phyloP scores from a whole-genome alignment of 2,888 invertebrate species.

The Ctena decussata region DNA sequence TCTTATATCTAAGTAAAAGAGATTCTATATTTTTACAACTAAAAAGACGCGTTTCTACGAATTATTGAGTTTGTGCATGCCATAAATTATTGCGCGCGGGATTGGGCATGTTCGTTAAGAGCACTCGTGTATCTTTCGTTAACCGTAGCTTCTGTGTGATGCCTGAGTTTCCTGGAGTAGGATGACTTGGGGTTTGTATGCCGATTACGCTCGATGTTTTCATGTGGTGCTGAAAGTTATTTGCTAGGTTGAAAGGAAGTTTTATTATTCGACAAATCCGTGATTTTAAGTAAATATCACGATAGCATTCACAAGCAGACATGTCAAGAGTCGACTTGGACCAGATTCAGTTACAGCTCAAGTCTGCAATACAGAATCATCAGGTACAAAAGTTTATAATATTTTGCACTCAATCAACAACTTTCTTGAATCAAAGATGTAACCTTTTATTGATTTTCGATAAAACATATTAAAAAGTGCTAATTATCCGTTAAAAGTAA shows the following conservation, averaged over 20 bases:
- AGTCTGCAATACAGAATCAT: constrained; percentile 85
- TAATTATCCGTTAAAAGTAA: background rate
- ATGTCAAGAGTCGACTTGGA: constrained; percentile 82
- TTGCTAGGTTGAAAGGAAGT: background rate
- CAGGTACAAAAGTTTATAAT: constrained; percentile 77
- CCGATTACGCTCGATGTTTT: background rate
- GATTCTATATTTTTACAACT: too few species aligned
- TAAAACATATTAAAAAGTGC: constrained; percentile 6
- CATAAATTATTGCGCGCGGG: too few species aligned
- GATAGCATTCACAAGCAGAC: background rate
- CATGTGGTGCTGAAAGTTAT: constrained; percentile 3
- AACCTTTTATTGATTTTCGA: constrained; percentile 48
- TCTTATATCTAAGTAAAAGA: too few species aligned
- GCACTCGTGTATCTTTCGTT: too few species aligned
- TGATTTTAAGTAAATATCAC: background rate
- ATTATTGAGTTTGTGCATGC: too few species aligned
- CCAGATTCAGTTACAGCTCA: constrained; percentile 83
- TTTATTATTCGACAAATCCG: background rate
- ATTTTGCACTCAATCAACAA: constrained; percentile 46
- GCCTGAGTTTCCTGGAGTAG: too few species aligned
- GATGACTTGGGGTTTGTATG: too few species aligned
- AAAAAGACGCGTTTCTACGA: too few species aligned
- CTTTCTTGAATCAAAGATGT: constrained; percentile 38
- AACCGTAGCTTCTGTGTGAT: too few species aligned
- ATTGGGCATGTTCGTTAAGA: too few species aligned